These are phyloP conservation scores for Cochlearius cochlearius DNA, from an alignment of 2,113 vertebrate species.

Conservation along the genomic window DNA sequence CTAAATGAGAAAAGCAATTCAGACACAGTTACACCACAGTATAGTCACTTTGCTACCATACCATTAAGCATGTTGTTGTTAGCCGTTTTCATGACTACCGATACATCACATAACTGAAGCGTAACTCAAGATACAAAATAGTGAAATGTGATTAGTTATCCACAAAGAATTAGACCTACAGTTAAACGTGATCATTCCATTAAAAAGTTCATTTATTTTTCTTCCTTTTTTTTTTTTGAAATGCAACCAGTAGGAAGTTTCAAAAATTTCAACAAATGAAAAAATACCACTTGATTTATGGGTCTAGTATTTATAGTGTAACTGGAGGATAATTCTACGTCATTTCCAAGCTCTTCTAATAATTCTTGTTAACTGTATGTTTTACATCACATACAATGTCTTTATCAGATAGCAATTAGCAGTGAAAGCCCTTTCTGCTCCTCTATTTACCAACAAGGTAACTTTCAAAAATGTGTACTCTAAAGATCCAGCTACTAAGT, in stretches of 20 bases:
- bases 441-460: background rate
- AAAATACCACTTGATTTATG: background rate
- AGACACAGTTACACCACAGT: background rate
- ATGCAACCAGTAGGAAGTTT: background rate
- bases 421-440: background rate
- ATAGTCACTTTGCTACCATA: background rate
- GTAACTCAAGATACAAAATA: background rate
- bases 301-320: background rate
- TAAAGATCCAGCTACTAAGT: background rate
- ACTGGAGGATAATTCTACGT: background rate
- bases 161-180: background rate
- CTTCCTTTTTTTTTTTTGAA: background rate
- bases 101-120: background rate
- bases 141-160: background rate
- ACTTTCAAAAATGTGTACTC: background rate
- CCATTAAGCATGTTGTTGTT: background rate
- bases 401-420: background rate
- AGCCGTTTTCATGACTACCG: background rate
- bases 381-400: background rate
- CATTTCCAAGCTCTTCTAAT: background rate
- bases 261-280: background rate
- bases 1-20: background rate
- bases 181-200: background rate
- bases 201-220: background rate
- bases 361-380: background rate